Evolutionary conservation across 2,888 invertebrate species (phyloP), one percentile per base, ranked within the genome.

Genomic region (Orchestes rusci): DNA sequence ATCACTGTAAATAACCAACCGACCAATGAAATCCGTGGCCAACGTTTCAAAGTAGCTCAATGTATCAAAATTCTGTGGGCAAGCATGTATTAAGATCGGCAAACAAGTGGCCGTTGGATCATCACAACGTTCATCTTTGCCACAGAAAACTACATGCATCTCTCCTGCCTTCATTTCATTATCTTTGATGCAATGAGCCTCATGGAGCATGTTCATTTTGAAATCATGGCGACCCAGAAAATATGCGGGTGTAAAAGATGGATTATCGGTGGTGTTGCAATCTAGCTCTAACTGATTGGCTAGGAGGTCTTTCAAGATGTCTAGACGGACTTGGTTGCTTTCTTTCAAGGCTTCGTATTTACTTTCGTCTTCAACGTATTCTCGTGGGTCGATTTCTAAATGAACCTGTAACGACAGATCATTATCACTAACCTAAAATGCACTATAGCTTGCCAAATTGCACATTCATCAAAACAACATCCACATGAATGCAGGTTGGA

Each of bases 51-150:
- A 90, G 64, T 90, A 90, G 55, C 84, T 81, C 16, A 88, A 79
- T 0, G 89, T 89, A 16, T 85, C 86, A 68, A 90, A 90, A 63
- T 86, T 76, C n/a, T 82, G 79, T 0, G 90, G 90, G 63, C 89
- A 88, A 52, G 84, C 80, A 68, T 86, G 81, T 50, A 87, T 73
- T 59, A 82, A 72, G 44, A 89, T 76, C 5, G 89, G 88, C 51
- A 88, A 70, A 56, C 80, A 74, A 48, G 68, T 69, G 17, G 71
- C 63, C 28, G 78, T 78, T 3, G 80, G 75, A 12, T 69, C 63
- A 7, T 73, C 70, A 1, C 78, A 71, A 38, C 70, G 68, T 45
- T 79, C 79, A 33, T 77, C 79, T 57, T 79, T 78, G 35, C 77
- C 76, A 58, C 80, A 84, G 71, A 88, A 87, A 63, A 83, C 79